phyloP scores from a whole-genome alignment of 1,140 invertebrate genomes.

The Homarus americanus region DNA sequence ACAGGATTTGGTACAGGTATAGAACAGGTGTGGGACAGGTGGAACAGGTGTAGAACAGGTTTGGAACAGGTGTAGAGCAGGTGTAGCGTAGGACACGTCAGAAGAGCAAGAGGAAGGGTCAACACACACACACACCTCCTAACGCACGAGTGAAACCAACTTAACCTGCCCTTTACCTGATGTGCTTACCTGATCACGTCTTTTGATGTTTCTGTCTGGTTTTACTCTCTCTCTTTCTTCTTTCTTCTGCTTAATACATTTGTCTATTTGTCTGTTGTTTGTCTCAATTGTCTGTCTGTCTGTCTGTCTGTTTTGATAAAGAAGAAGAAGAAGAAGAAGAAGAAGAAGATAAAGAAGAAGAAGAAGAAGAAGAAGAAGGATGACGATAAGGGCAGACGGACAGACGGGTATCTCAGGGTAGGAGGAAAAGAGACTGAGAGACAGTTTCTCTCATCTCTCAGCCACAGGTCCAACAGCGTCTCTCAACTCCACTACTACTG shows the following conservation, averaged over 20 bases:
- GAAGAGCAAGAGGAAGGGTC: background rate
- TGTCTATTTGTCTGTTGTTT: too few species aligned
- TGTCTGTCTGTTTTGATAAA: too few species aligned
- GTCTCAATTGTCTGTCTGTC: background rate
- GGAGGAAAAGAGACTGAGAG: background rate
- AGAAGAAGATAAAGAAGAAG: too few species aligned
- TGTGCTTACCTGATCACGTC: too few species aligned
- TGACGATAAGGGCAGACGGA: too few species aligned
- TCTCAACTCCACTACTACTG: slow-evolving; percentile 30
- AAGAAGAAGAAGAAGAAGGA: too few species aligned
- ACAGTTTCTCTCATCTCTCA: background rate
- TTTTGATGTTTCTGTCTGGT: too few species aligned
- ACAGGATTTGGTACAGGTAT: background rate
- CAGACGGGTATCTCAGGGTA: too few species aligned
- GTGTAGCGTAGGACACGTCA: background rate
- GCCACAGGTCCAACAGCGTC: background rate
- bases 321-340: too few species aligned
- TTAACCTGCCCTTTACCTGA: too few species aligned
- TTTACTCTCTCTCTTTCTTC: too few species aligned
- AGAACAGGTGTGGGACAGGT: background rate
- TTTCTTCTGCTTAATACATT: background rate
- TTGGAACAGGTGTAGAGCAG: background rate
- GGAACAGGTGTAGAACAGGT: background rate
- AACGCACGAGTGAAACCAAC: background rate
- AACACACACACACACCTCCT: background rate